Base-by-base conservation (phyloP, 2,888 invertebrate species). In the Diplolepis rosae region DNA sequence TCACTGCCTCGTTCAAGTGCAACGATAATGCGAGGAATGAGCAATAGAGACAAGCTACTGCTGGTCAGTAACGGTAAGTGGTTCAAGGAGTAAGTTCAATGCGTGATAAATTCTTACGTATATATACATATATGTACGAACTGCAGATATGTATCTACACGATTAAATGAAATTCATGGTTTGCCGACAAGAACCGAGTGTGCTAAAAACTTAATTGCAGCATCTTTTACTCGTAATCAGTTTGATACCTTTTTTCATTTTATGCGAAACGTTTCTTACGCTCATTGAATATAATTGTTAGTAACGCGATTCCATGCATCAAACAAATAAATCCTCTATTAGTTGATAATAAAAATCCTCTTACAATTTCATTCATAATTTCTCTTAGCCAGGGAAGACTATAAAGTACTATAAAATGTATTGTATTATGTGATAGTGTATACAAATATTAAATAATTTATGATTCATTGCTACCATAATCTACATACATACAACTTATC, bases 151-250 rank as follows among this genome's bases (percentile, higher is more conserved):
- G 28, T 52, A 15, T 30, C n/a, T 52, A 15, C 28, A 18, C 3
- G 24, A 61, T 61, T 61, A 39, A 39, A 24, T 61, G 24, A 61
- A n/a, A 61, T 61, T 61, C 39, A 61, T 61, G 35, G 35, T 39
- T 24, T 7, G n/a, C 39, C 13, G 56, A n/a, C 4, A 35, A 61
- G 35, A 61, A 61, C 13, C 56, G 24, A 24, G 39, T 24, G 39
- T 24, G 56, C 35, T 61, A 39, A 61, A 61, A 61, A 61, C 24
- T 61, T 61, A 61, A 61, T 61, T 61, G n/a, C 56, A 61, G 35
- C 56, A 61, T 35, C 56, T 35, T 61, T 13, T 22, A 24, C n/a
- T n/a, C 39, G 22, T 56, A 56, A 56, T 39, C 50, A 56, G 35
- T 24, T 39, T 6, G 22, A 39, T 39, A 35, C 42, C 0, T 22